Percentiles rank a stretch among this genome's conserved stretches.
Evolutionary conservation across 2,113 vertebrate species (phyloP).

Genomic region (Paedocypris sp.): DNA sequence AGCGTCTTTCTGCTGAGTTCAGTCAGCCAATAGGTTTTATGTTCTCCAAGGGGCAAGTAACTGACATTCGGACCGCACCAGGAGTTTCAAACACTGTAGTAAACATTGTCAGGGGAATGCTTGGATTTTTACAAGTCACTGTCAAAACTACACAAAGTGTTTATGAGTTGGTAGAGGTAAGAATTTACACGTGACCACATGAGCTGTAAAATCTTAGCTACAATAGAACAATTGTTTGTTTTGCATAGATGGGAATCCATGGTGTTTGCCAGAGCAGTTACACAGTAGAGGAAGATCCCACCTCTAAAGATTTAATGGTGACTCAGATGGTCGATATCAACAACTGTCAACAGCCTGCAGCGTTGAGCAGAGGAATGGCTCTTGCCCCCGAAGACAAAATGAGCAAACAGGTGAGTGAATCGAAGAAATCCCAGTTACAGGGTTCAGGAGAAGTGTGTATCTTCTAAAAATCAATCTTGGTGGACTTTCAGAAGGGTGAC

Average conservation of each 20-base stretch:
- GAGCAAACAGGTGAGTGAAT: conserved; percentile 45
- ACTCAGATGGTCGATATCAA: conserved; percentile 52
- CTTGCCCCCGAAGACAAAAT: conserved; percentile 41
- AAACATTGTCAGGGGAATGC: conserved; percentile 63
- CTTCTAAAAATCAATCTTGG: background rate
- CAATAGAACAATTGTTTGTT: background rate
- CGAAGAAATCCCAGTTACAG: background rate
- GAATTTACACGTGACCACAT: background rate
- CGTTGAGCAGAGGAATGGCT: conserved; percentile 49
- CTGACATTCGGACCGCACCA: conserved; percentile 42
- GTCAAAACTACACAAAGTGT: conserved; percentile 57
- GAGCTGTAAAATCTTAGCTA: background rate
- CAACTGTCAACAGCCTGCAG: conserved; percentile 52
- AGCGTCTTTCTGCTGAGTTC: conserved; percentile 45
- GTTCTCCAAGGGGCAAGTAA: conserved; percentile 46
- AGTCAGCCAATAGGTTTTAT: conserved; percentile 54
- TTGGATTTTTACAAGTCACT: conserved; percentile 57
- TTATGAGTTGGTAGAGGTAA: conserved; percentile 60
- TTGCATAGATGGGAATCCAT: conserved; percentile 55
- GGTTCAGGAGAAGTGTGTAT: background rate
- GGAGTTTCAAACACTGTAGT: conserved; percentile 51
- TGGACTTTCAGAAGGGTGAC: conserved; percentile 49
- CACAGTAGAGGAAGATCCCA: conserved; percentile 34
- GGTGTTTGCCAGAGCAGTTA: conserved; percentile 58
- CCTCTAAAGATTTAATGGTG: conserved; percentile 43